Evolutionary conservation across 2,113 vertebrate genomes (phyloP).

Genomic region (Marmota flaviventris): DNA sequence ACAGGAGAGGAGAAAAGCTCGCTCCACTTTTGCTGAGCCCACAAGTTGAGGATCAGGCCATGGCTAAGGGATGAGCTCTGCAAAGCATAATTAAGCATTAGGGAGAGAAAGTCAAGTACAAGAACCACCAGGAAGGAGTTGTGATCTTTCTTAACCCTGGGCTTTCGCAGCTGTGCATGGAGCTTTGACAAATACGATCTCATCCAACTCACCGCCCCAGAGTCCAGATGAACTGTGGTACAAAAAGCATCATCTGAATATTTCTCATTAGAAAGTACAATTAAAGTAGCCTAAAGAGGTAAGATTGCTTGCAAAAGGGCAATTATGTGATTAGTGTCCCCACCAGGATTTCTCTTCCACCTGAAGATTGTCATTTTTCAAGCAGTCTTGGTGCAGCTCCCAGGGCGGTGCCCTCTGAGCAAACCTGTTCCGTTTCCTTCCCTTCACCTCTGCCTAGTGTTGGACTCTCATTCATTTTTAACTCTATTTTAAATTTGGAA

Average conservation of each 20-base stretch:
- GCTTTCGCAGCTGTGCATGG: not conserved
- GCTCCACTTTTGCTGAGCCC: constrained; percentile 63
- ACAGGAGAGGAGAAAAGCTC: not conserved
- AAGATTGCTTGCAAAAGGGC: not conserved
- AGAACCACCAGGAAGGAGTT: not conserved
- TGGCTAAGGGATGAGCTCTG: not conserved
- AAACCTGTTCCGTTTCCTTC: not conserved
- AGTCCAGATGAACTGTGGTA: not conserved
- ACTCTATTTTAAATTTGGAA: not conserved
- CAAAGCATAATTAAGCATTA: not conserved
- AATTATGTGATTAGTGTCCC: no score
- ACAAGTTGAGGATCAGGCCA: not conserved
- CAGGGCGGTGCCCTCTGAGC: not conserved
- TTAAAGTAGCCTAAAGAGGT: not conserved
- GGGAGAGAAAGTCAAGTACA: not conserved
- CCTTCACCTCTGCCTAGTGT: not conserved
- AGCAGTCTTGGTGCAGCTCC: not conserved
- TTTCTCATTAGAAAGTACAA: not conserved
- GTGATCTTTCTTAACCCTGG: not conserved
- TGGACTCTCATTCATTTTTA: not conserved
- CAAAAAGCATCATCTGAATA: not conserved
- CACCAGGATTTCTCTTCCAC: not conserved
- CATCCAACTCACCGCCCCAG: no score
- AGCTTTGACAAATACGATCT: not conserved
- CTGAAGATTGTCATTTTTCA: constrained; percentile 20